These are phyloP conservation scores for Tursiops truncatus DNA, from an alignment of 2,113 vertebrate species.

Conservation along the genomic window DNA sequence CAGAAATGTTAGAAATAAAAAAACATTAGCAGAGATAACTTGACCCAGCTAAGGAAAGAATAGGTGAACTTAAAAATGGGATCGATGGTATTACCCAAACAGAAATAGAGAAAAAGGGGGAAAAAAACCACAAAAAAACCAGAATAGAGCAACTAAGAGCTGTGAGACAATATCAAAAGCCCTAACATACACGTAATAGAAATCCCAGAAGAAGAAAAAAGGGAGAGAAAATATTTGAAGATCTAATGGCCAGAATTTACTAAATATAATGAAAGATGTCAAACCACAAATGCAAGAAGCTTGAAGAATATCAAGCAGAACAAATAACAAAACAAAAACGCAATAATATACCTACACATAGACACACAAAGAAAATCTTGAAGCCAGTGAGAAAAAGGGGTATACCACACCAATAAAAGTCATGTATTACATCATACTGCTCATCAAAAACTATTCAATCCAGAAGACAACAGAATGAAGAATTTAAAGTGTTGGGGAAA, in stretches of 20 bases:
- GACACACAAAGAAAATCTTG: neutral
- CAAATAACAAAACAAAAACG: neutral
- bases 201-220: neutral
- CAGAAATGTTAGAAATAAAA: neutral
- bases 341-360: neutral
- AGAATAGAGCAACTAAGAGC: neutral
- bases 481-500: neutral
- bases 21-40: neutral
- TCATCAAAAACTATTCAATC: neutral
- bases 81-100: neutral
- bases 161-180: neutral
- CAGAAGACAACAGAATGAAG: neutral
- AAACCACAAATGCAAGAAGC: neutral
- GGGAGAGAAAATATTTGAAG: neutral
- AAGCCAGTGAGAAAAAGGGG: neutral
- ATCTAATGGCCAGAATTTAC: neutral
- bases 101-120: neutral
- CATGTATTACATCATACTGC: neutral
- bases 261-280: neutral
- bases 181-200: neutral
- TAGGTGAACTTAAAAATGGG: neutral
- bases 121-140: neutral
- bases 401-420: neutral
- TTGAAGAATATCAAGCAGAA: neutral
- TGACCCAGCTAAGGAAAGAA: neutral